Percentiles rank a stretch among this genome's conserved stretches.
phyloP scores from a whole-genome alignment of 2,113 vertebrate genomes.

The Tenebrosternarchus preto region DNA sequence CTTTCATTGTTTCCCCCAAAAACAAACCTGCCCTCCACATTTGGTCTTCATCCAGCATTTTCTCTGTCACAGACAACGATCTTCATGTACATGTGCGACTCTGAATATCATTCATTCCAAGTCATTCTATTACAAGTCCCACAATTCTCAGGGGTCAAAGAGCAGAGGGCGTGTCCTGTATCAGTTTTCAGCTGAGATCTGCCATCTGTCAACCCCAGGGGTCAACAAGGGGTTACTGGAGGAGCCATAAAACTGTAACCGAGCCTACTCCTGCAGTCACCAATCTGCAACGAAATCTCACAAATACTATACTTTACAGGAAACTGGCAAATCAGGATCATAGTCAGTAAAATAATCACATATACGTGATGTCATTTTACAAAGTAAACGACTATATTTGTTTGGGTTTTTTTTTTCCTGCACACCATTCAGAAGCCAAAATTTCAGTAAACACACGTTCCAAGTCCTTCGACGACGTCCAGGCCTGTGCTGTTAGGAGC shows the following conservation, averaged over 20 bases:
- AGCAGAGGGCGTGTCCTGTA: conserved; percentile 43
- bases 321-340: too few species aligned
- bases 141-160: conserved; percentile 37
- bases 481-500: neutral
- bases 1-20: neutral
- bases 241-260: conserved; percentile 23
- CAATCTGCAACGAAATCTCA: conserved; percentile 13
- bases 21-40: neutral
- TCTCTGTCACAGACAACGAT: neutral
- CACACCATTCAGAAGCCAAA: neutral
- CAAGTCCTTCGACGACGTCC: neutral
- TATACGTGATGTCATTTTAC: neutral
- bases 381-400: neutral
- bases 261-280: conserved; percentile 3
- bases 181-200: conserved; percentile 51
- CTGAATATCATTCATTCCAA: neutral
- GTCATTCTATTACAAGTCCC: neutral
- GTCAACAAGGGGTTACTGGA: conserved; percentile 16
- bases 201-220: conserved; percentile 49
- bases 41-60: neutral
- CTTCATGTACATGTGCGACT: neutral
- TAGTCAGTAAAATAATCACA: neutral
- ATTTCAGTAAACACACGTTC: neutral
- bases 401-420: neutral
- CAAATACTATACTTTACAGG: neutral